Percentiles rank a stretch among this genome's conserved stretches.
These are phyloP conservation scores for Botia almorhae DNA, from an alignment of 2,797 vertebrate genomes.

Conservation along the genomic window DNA sequence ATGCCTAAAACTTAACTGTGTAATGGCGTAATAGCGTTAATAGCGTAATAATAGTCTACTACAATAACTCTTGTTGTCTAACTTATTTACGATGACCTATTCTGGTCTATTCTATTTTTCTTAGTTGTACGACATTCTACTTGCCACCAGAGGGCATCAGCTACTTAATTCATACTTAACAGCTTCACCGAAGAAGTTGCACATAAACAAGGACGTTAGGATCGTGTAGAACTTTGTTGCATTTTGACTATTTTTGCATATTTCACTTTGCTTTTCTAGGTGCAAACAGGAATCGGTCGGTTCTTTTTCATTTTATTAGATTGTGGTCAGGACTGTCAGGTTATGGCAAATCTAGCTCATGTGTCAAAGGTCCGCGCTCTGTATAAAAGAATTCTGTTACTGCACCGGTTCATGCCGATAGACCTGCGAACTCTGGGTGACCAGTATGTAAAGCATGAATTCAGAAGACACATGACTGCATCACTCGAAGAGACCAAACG, in stretches of 20 bases:
- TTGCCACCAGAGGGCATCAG: conserved; percentile 7
- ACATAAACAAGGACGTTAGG: conserved; percentile 3
- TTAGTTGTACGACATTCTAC: neutral
- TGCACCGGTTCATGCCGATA: conserved; percentile 84
- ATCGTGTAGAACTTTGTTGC: neutral
- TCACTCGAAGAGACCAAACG: conserved; percentile 64
- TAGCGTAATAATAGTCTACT: no score
- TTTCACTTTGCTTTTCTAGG: neutral
- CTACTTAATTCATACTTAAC: neutral
- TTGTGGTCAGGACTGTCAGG: neutral
- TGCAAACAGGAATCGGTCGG: neutral
- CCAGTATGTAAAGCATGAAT: conserved; percentile 91
- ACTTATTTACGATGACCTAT: no score
- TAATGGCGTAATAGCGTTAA: no score
- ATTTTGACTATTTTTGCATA: neutral
- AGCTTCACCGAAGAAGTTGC: conserved; percentile 3
- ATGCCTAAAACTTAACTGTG: no score
- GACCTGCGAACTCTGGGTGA: conserved; percentile 83
- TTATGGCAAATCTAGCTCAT: conserved; percentile 71
- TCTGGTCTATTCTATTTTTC: neutral
- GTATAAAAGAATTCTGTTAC: conserved; percentile 81
- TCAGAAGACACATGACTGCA: conserved; percentile 81
- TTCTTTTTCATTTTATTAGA: no score
- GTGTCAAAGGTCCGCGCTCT: conserved; percentile 74
- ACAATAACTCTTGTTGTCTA: no score